phyloP scores from a whole-genome alignment of 2,113 vertebrate genomes.

The Glaucidium brasilianum region DNA sequence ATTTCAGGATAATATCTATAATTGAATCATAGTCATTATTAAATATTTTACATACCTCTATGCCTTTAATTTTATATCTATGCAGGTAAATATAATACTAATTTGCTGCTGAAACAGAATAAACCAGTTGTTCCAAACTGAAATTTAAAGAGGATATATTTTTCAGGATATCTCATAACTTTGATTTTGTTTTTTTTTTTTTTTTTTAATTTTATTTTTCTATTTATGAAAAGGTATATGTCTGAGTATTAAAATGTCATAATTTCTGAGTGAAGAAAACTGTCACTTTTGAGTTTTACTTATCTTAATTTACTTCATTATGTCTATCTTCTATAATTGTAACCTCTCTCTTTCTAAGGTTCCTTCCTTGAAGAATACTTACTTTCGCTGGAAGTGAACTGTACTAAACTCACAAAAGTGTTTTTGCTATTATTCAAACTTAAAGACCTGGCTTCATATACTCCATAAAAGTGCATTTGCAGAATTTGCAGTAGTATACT shows the following conservation, averaged over 20 bases:
- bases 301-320: background rate
- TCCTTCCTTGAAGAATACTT: background rate
- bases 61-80: background rate
- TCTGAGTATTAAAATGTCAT: background rate
- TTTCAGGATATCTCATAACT: background rate
- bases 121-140: background rate
- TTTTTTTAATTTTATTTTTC: too few species aligned
- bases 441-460: background rate
- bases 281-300: background rate
- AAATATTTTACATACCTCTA: background rate
- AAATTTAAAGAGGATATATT: background rate
- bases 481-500: background rate
- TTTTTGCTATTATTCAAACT: background rate
- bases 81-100: background rate
- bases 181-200: background rate
- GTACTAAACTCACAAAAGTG: background rate
- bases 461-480: background rate
- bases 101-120: background rate
- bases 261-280: background rate
- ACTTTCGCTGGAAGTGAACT: background rate
- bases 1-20: background rate
- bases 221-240: background rate
- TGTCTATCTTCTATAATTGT: background rate
- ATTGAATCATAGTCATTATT: background rate
- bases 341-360: background rate